phyloP scores from a whole-genome alignment of 2,797 vertebrate genomes.

The Cephalopachus bancanus region DNA sequence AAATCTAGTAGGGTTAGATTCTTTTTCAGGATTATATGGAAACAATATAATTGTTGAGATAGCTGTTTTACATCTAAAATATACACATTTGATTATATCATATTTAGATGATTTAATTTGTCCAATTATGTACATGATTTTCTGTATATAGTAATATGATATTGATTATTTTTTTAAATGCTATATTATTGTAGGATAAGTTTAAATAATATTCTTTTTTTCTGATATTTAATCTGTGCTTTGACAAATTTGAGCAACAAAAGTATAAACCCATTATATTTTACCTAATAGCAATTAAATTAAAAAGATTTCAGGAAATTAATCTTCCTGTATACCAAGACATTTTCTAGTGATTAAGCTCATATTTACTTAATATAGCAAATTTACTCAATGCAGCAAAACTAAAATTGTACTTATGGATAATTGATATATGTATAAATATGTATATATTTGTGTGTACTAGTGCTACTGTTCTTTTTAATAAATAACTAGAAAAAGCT shows the following conservation, averaged over 20 bases:
- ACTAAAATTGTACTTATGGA: not conserved
- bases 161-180: conserved; percentile 27
- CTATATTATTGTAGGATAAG: not conserved
- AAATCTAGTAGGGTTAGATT: not conserved
- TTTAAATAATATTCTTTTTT: conserved; percentile 42
- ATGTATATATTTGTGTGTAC: not conserved
- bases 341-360: conserved; percentile 1
- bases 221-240: not conserved
- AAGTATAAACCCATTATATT: conserved; percentile 25
- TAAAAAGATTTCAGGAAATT: not conserved
- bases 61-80: conserved; percentile 42
- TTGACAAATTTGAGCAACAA: not conserved
- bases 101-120: not conserved
- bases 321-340: not conserved
- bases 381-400: not conserved
- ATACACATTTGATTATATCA: not conserved
- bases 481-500: not conserved
- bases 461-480: not conserved
- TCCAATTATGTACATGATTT: not conserved
- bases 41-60: conserved; percentile 11
- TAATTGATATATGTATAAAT: not conserved
- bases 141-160: not conserved
- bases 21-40: not conserved
- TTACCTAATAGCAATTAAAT: conserved; percentile 39
- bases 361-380: conserved; percentile 11